Conservation (phyloP, 1,140 invertebrate genomes). For the Anoplolepis gracilipes region DNA sequence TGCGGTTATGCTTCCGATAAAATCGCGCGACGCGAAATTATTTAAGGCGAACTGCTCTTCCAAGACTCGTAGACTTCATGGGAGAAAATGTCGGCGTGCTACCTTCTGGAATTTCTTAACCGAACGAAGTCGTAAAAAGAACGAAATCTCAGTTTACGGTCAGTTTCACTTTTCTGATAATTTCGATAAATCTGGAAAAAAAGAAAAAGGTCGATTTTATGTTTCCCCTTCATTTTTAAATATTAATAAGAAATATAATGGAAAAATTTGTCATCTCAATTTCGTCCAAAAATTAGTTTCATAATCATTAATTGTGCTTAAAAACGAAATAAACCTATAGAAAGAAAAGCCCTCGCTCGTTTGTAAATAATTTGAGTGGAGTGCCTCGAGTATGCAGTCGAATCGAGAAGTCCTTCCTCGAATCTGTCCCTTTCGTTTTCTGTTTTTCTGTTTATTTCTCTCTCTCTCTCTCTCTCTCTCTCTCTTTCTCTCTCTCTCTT, state of each 20-base stretch:
- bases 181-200: conserved; percentile 51
- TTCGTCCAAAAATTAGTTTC: background rate
- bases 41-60: conserved; percentile 63
- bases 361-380: conserved; percentile 63
- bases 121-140: conserved; percentile 54
- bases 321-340: conserved; percentile 20
- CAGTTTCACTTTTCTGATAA: conserved; percentile 65
- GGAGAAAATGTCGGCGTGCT: conserved; percentile 9
- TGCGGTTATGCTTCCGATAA: conserved; percentile 59
- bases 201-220: conserved; percentile 58
- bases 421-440: conserved; percentile 29
- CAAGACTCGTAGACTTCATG: conserved; percentile 19
- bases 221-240: conserved; percentile 1
- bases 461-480: conserved; percentile 18
- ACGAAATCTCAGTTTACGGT: conserved; percentile 23
- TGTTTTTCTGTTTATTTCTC: conserved; percentile 61
- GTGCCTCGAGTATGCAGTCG: conserved; percentile 39
- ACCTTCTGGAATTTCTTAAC: conserved; percentile 26
- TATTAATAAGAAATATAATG: conserved; percentile 26
- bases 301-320: conserved; percentile 3
- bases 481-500: too few species aligned
- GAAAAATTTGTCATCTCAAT: background rate
- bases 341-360: conserved; percentile 3
- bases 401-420: conserved; percentile 52
- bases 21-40: conserved; percentile 66